These are phyloP conservation scores for Netelia melanura DNA, from an alignment of 2,888 invertebrate species.

Conservation along the genomic window DNA sequence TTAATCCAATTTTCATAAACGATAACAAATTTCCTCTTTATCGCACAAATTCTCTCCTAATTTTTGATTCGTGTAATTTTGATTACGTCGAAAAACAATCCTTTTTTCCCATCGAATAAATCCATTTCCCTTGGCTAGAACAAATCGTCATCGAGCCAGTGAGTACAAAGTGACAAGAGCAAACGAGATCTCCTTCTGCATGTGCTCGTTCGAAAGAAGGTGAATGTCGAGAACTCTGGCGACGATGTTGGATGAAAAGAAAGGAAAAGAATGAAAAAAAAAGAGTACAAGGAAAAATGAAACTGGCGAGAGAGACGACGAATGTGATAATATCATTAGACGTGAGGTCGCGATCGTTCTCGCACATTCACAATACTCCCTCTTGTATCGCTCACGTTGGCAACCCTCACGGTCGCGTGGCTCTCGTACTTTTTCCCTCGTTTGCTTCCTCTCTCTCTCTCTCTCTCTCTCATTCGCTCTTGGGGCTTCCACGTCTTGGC, in stretches of 20 bases:
- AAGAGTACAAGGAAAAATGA: slow-evolving; percentile 51
- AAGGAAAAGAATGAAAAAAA: slow-evolving; percentile 48
- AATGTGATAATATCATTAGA: slow-evolving; percentile 64
- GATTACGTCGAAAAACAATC: background rate
- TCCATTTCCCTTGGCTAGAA: background rate
- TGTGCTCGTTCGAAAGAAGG: slow-evolving; percentile 1
- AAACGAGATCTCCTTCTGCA: slow-evolving; percentile 5
- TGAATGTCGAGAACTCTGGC: slow-evolving; percentile 48
- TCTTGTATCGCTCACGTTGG: slow-evolving; percentile 69
- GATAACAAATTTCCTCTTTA: background rate
- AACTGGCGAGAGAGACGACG: slow-evolving; percentile 55
- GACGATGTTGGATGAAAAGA: background rate
- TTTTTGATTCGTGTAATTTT: background rate
- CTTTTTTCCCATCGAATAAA: background rate
- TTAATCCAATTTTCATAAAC: background rate
- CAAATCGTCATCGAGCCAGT: slow-evolving; percentile 19
- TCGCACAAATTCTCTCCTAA: background rate
- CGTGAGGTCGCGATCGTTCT: slow-evolving; percentile 52
- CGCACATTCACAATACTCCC: slow-evolving; percentile 70
- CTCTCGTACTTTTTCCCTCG: slow-evolving; percentile 63
- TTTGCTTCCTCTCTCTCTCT: slow-evolving; percentile 10
- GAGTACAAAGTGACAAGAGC: slow-evolving; percentile 10
- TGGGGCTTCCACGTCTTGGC: slow-evolving; percentile 20
- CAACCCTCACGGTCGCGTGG: slow-evolving; percentile 69
- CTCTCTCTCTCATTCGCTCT: slow-evolving; percentile 16